Percentiles rank a stretch among this genome's conserved stretches.
Evolutionary conservation across 2,797 vertebrate genomes (phyloP).

Genomic region (Epinephelus awoara): DNA sequence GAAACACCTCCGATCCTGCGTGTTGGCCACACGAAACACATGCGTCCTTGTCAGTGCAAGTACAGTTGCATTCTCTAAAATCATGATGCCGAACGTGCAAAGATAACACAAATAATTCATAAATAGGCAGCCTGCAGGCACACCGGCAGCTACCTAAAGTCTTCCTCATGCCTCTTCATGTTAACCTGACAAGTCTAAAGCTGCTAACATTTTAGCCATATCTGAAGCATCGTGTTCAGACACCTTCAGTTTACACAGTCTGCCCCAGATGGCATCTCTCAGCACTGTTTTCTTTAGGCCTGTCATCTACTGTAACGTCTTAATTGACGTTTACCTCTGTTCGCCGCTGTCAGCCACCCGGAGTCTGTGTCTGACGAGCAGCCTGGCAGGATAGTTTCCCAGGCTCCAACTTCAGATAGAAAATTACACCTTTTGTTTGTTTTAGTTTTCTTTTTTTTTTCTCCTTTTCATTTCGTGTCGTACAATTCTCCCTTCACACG

Average conservation of each 20-base stretch:
- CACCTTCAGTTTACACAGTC: conserved; percentile 80
- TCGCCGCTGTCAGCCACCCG: conserved; percentile 70
- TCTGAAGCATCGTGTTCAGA: conserved; percentile 78
- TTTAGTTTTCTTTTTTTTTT: conserved; percentile 26
- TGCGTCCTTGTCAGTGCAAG: not conserved
- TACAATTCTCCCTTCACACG: conserved; percentile 47
- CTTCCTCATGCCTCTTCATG: conserved; percentile 70
- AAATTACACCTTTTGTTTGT: conserved; percentile 78
- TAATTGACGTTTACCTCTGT: conserved; percentile 83
- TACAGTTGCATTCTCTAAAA: not conserved
- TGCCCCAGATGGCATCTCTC: conserved; percentile 72
- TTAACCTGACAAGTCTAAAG: conserved; percentile 70
- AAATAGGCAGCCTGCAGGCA: conserved; percentile 18
- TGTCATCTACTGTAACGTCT: conserved; percentile 79
- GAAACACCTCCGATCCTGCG: not conserved
- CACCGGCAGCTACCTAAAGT: conserved; percentile 12
- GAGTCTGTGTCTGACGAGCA: conserved; percentile 68
- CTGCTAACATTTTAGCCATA: conserved; percentile 71
- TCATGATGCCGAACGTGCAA: not conserved
- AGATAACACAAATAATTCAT: not conserved
- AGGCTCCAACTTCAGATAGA: conserved; percentile 63
- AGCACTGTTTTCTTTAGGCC: conserved; percentile 74
- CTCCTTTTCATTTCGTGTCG: conserved; percentile 18
- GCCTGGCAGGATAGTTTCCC: conserved; percentile 67
- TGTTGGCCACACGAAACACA: not conserved